Evolutionary conservation across 2,888 invertebrate genomes (phyloP).

Genomic region (Eubasilissa splendida): DNA sequence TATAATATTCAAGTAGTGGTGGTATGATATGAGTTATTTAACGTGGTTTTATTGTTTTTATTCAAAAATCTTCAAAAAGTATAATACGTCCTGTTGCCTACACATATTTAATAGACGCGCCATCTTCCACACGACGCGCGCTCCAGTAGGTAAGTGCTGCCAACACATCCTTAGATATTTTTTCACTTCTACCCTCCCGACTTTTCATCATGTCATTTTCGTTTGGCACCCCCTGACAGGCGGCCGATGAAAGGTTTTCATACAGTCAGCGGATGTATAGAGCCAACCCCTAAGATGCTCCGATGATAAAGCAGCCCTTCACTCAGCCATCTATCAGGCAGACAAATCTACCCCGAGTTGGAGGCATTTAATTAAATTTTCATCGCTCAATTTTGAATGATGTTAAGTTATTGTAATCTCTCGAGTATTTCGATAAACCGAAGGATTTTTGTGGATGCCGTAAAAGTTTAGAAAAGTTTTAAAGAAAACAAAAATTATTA

Average conservation of each 20-base stretch:
- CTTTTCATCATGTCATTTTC: conserved; percentile 39
- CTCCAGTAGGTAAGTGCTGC: too few species aligned
- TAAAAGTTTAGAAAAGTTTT: too few species aligned
- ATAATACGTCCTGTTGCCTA: too few species aligned
- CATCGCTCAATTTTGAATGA: conserved; percentile 36
- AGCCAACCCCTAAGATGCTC: conserved; percentile 27
- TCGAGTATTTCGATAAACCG: conserved; percentile 5
- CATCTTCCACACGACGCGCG: too few species aligned
- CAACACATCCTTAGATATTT: conserved; percentile 1
- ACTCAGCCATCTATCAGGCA: conserved; percentile 32
- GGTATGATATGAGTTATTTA: too few species aligned
- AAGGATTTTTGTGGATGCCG: too few species aligned
- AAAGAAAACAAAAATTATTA: too few species aligned
- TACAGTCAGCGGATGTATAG: conserved; percentile 32
- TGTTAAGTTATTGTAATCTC: conserved; percentile 5
- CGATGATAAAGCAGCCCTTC: conserved; percentile 32
- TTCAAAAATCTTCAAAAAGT: too few species aligned
- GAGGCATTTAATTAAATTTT: conserved; percentile 37
- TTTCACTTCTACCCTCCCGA: conserved; percentile 3
- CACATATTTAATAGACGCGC: too few species aligned
- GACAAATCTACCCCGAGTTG: conserved; percentile 33
- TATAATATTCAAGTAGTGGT: too few species aligned
- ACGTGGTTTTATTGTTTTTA: too few species aligned
- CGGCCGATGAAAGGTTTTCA: conserved; percentile 12
- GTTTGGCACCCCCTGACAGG: conserved; percentile 14